A percentile compares a stretch with the other conserved stretches of the same genome.
Evolutionary conservation across 2,113 vertebrate genomes (phyloP).

Genomic region (Daphoenositta chrysoptera): DNA sequence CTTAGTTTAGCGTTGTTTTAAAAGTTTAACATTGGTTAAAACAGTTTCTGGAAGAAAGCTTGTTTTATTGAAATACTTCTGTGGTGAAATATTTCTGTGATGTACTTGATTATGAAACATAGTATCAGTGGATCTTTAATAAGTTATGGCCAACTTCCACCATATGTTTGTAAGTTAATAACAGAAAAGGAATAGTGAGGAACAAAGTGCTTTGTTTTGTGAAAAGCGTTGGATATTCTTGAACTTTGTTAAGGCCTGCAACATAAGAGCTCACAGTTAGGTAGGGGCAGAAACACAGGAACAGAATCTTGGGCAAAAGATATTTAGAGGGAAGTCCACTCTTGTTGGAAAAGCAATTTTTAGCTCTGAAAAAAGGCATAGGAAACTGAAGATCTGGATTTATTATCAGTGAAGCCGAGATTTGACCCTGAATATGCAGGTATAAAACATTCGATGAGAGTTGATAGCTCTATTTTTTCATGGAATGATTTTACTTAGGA

Average conservation of each 20-base stretch:
- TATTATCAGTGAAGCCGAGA: neutral
- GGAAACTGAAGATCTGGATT: neutral
- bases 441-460: neutral
- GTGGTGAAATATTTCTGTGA: neutral
- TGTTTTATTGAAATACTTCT: neutral
- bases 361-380: neutral
- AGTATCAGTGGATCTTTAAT: neutral
- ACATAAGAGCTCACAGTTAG: neutral
- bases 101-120: neutral
- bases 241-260: neutral
- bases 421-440: neutral
- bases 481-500: neutral
- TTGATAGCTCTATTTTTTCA: neutral
- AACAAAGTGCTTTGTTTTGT: neutral
- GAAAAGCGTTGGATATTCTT: neutral
- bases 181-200: neutral
- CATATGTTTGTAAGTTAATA: neutral
- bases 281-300: neutral
- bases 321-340: neutral
- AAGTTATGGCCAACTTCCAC: neutral
- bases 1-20: neutral
- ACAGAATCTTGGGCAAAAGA: neutral
- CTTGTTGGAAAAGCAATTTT: neutral
- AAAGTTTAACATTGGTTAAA: neutral
- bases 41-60: neutral